Evolutionary conservation across 2,888 invertebrate genomes (phyloP).

Genomic region (Drosophila quinaria): DNA sequence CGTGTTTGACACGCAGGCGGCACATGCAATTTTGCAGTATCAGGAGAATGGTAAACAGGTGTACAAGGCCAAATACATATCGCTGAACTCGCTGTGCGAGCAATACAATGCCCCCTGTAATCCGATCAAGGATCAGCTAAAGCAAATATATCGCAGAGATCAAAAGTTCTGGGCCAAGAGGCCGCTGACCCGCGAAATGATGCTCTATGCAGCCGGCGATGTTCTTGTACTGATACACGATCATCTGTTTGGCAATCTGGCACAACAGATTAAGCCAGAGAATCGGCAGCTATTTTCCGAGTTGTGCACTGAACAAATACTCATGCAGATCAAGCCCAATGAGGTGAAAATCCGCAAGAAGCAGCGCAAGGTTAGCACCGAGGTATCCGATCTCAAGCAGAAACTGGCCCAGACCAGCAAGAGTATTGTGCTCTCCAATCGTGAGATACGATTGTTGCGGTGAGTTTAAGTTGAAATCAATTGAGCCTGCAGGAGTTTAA

Average conservation of each 20-base stretch:
- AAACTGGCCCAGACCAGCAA: conserved; percentile 93
- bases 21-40: conserved; percentile 95
- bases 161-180: conserved; percentile 96
- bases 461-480: conserved; percentile 71
- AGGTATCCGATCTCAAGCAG: conserved; percentile 93
- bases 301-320: conserved; percentile 94
- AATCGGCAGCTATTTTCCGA: conserved; percentile 91
- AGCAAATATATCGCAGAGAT: conserved; percentile 93
- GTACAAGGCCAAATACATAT: conserved; percentile 97
- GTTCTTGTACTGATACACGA: conserved; percentile 95
- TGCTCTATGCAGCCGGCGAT: conserved; percentile 95
- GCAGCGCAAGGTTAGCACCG: conserved; percentile 95
- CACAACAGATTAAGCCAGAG: conserved; percentile 90
- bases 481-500: too few relatives aligned
- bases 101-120: conserved; percentile 94
- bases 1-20: conserved; percentile 97
- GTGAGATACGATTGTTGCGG: conserved; percentile 94
- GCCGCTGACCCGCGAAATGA: conserved; percentile 95
- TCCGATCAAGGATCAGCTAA: conserved; percentile 95
- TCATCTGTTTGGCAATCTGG: conserved; percentile 91
- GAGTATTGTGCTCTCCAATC: conserved; percentile 95
- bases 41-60: conserved; percentile 96
- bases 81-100: conserved; percentile 96
- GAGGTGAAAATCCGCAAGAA: conserved; percentile 95
- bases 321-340: conserved; percentile 93